These are phyloP conservation scores for Calonectris borealis DNA, from an alignment of 2,113 vertebrate genomes.

Conservation along the genomic window DNA sequence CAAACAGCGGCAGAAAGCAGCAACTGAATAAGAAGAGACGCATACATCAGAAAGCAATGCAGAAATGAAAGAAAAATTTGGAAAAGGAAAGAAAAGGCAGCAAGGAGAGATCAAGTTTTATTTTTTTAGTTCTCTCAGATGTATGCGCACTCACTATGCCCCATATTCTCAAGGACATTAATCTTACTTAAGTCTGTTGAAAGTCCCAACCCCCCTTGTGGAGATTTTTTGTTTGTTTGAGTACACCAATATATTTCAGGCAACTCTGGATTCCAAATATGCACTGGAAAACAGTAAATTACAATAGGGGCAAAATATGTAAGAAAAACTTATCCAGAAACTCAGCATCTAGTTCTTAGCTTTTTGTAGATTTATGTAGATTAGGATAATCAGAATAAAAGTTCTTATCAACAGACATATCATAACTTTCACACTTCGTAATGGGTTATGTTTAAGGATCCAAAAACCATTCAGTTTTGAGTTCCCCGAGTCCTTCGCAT, in stretches of 20 bases:
- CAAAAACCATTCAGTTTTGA: neutral
- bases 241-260: neutral
- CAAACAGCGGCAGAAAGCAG: neutral
- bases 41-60: neutral
- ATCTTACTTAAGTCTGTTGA: neutral
- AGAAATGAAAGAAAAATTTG: neutral
- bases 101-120: neutral
- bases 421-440: neutral
- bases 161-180: neutral
- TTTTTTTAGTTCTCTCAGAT: neutral
- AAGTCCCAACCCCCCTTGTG: neutral
- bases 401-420: neutral
- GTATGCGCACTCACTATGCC: neutral
- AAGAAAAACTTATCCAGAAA: neutral
- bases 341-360: neutral
- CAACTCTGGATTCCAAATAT: neutral
- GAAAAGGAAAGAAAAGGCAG: neutral
- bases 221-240: neutral
- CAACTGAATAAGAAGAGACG: neutral
- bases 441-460: neutral
- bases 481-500: neutral
- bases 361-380: neutral
- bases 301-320: neutral
- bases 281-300: neutral
- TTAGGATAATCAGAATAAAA: neutral